Percentiles rank a stretch among this genome's conserved stretches.
Evolutionary conservation across 2,113 vertebrate genomes (phyloP).

Genomic region (Cebus imitator): DNA sequence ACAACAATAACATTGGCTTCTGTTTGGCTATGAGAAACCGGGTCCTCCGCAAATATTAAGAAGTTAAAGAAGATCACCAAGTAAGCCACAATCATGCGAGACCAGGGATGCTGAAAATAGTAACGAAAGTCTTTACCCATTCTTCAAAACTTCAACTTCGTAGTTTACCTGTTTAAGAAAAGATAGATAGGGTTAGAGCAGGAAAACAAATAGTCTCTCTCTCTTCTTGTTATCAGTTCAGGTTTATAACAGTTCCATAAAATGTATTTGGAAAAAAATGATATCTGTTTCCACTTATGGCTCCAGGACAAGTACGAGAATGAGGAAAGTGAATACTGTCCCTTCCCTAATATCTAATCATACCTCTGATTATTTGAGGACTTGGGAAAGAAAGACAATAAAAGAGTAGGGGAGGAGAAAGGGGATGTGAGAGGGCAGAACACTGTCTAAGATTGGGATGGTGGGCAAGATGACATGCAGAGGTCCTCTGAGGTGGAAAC

Average conservation of each 20-base stretch:
- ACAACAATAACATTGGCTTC: constrained; percentile 97
- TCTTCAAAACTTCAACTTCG: constrained; percentile 82
- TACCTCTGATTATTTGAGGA: background rate
- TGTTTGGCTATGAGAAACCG: constrained; percentile 97
- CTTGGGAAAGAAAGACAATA: background rate
- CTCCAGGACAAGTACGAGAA: background rate
- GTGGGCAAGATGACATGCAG: background rate
- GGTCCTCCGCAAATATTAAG: constrained; percentile 98
- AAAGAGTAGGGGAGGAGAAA: background rate
- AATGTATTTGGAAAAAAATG: background rate
- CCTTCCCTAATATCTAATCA: background rate
- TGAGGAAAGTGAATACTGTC: background rate
- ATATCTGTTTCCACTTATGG: background rate
- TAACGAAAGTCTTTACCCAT: constrained; percentile 96
- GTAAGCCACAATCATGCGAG: constrained; percentile 95
- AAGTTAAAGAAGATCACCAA: constrained; percentile 99
- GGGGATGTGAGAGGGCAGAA: background rate
- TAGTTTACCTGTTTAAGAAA: constrained; percentile 82
- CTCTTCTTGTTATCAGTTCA: background rate
- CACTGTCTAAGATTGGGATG: background rate
- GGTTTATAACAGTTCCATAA: background rate
- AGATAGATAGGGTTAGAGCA: constrained; percentile 63
- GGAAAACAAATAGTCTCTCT: background rate
- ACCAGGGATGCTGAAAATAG: constrained; percentile 99
- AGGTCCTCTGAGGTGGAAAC: background rate